Evolutionary conservation across 2,797 vertebrate species (phyloP).

Genomic region (Fringilla coelebs): DNA sequence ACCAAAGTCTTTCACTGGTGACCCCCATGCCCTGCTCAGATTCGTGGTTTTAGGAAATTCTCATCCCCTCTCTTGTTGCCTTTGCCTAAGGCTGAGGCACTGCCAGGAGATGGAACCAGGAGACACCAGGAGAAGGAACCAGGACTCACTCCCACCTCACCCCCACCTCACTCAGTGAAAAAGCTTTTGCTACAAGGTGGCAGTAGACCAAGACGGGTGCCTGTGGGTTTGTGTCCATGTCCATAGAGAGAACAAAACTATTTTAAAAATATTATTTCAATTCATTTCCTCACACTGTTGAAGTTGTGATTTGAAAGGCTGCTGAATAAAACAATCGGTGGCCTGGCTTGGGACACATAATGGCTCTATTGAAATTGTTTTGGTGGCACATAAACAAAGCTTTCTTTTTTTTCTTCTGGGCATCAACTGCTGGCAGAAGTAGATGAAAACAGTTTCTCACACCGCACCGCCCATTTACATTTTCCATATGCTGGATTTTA

Average conservation of each 20-base stretch:
- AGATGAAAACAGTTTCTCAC: conserved; percentile 62
- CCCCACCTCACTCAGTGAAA: background rate
- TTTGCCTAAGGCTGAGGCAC: background rate
- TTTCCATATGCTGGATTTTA: conserved; percentile 69
- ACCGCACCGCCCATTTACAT: conserved; percentile 13
- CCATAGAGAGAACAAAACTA: background rate
- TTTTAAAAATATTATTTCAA: background rate
- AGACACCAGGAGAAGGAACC: background rate
- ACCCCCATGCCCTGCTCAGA: background rate
- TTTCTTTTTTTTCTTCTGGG: background rate
- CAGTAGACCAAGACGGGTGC: background rate
- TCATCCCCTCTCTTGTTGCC: background rate
- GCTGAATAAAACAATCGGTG: background rate
- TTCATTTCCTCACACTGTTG: background rate
- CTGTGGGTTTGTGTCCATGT: background rate
- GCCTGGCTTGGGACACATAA: background rate
- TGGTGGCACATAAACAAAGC: background rate
- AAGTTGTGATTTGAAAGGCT: background rate
- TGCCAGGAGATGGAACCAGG: accelerated
- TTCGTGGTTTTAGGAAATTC: background rate
- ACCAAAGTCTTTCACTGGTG: background rate
- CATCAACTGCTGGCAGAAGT: conserved; percentile 32
- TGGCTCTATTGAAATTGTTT: background rate
- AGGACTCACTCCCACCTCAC: background rate
- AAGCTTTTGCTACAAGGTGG: background rate